Base-by-base conservation (phyloP, 92 coral and sea anemone species). In the Pocillopora meandrina region DNA sequence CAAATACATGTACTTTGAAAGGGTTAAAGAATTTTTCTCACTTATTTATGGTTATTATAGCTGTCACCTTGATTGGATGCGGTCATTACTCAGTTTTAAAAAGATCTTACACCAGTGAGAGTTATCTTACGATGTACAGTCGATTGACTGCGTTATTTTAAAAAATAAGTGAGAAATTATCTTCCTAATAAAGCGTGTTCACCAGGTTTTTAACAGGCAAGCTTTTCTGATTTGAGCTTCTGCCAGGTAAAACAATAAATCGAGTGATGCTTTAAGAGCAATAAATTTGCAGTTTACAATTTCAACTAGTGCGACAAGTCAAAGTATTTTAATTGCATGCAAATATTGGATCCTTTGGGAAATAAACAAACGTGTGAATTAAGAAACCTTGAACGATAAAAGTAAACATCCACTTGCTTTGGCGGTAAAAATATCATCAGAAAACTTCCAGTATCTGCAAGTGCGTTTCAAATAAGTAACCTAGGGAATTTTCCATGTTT, bases 321-420 rank as follows among this genome's bases (percentile, higher is more conserved):
- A 52, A 31, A 9, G 23, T 13, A 3, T 59, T 76, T 76, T 12
- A 61, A 60, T 60, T 60, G 56, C 35, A 76, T 76, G 80, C 68
- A 76, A 76, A 76, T 60, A 21, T 59, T 18, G 17, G 52, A 60
- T 31, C 68, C 80, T 34, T 26, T 67, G 56, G 80, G 80, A 31
- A 60, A 60, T 76, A 34, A 76, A 61, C 21, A 76, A 60, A 76
- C 69, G 58, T 75, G 66, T 23, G 61, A 76, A 58, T 60, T 33
- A 18, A 55, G 19, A 60, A 61, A 35, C 65, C 52, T 42, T 42
- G 8, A 3, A 23, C 23, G 52, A 33, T 31, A 14, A 31, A 33
- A 61, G 7, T 16, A 19, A n/a, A 60, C 23, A 9, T 15, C 14
- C 19, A 69, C 74, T 12, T 4, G 18, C 35, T 69, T 9, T 18